Conservation (phyloP, 2,113 vertebrate species). For the Ailurus styani region DNA sequence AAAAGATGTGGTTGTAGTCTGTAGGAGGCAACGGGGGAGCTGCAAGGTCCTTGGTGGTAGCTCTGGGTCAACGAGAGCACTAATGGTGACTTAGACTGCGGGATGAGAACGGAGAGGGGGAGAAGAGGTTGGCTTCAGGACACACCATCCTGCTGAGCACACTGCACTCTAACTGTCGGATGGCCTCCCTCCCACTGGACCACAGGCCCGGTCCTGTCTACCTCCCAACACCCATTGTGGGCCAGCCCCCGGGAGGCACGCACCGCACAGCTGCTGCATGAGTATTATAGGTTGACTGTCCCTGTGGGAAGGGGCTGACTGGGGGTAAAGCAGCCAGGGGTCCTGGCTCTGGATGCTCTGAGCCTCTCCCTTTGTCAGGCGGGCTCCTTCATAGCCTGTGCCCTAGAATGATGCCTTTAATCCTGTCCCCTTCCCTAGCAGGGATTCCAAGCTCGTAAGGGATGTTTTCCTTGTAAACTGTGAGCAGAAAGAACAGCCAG, state of each 20-base stretch:
- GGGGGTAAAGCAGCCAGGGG: fast-evolving
- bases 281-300: no score
- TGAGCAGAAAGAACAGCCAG: background rate
- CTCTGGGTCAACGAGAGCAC: background rate
- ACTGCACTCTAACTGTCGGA: no score
- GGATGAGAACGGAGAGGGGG: background rate
- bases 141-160: background rate
- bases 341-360: fast-evolving
- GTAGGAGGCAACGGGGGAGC: background rate
- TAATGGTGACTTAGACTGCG: background rate
- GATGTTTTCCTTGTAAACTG: background rate
- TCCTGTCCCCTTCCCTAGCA: background rate
- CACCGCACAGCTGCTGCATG: fast-evolving
- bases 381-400: background rate
- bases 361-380: background rate
- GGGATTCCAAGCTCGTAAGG: background rate
- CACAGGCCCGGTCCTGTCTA: background rate
- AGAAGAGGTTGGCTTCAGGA: background rate
- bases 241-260: background rate
- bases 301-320: fast-evolving
- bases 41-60: background rate
- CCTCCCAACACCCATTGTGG: background rate
- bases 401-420: background rate
- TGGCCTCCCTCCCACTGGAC: background rate
- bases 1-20: background rate